Base-by-base conservation (phyloP, 2,888 invertebrate species). In the Hesperia comma region DNA sequence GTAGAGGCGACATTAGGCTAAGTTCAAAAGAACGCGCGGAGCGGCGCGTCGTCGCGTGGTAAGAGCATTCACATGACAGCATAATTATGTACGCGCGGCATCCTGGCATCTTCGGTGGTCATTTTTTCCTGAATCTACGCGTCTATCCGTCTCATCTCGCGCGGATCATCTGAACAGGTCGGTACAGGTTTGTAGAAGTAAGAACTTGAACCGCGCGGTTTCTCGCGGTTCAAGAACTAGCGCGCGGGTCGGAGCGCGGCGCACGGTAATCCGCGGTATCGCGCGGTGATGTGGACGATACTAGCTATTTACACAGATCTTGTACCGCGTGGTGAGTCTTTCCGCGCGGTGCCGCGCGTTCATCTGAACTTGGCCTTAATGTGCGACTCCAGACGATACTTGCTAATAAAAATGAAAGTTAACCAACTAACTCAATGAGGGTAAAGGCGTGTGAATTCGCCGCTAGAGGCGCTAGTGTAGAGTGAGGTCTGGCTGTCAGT, bases 151-250 rank as follows among this genome's bases (percentile, higher is more conserved):
- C 40, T 40, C 40, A 40, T 7, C 40, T 40, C 10, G 40, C 40
- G 40, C 10, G 40, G 40, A 49, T 49, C 15, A 19, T 15, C 49
- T 19, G 49, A 49, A 49, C 17, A 19, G 12, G 49, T 49, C 49
- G 49, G 49, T 49, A 49, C 49, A 19, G 19, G 49, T 49, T 49
- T 49, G 49, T 49, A n/a, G n/a, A n/a, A n/a, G n/a, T n/a, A n/a
- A 49, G 49, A 49, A 49, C 49, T 49, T 19, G 15, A 49, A 49
- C 49, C 49, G 49, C 49, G 49, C 49, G 49, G 49, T 49, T 49
- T 49, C 49, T 49, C 49, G 49, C 49, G 15, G 49, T 49, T 49
- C 49, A 19, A 49, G 49, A 49, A 49, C 49, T 49, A 49, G 49
- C 49, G 49, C 49, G 49, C 49, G 49, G 49, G 49, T 49, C 10